Base-by-base conservation (phyloP, 2,113 vertebrate species). In the Phasianus colchicus region DNA sequence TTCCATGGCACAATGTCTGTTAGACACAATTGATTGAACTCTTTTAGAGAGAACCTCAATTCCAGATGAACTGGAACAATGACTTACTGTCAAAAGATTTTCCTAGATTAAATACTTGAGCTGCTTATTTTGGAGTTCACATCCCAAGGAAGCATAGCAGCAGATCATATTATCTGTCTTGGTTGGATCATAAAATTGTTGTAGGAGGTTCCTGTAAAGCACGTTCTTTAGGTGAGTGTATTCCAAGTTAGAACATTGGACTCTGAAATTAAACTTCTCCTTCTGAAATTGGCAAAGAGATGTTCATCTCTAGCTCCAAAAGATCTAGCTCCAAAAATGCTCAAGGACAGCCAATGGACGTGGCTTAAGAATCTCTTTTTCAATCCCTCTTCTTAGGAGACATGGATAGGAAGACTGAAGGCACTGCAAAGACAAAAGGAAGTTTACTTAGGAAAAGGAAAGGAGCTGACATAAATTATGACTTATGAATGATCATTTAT, bases 21-120 rank as follows among this genome's bases (percentile, higher is more conserved):
- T 52, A 75, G 54, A 54, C 54, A 76, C 72, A 91, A 84, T 2
- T 48, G 8, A 79, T 83, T 89, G 45, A 76, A 79, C 6, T 90
- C 42, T 71, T 43, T 45, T 55, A 52, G 16, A 82, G 32, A 71
- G 57, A 84, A 94, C 5, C 21, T 38, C 69, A 73, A 54, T 27
- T 40, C 10, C 14, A 29, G 4, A 6, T 78, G 67, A 91, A 87
- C 40, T 48, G 38, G 52, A 72, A 20, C 12, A 60, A 38, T 29
- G 2, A 58, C 32, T 38, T 71, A 34, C 11, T 79, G 40, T 61
- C 66, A 83, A 3, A 43, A 64, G 38, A 47, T 66, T 21, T 66
- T 91, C 36, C 50, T 43, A 60, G 45, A 66, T 48, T 83, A 89
- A 94, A 82, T 85, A 47, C n/a, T 83, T 55, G n/a, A 82, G 48